Conservation (phyloP, 2,888 invertebrate genomes). For the Lasioglossum villosulum region DNA sequence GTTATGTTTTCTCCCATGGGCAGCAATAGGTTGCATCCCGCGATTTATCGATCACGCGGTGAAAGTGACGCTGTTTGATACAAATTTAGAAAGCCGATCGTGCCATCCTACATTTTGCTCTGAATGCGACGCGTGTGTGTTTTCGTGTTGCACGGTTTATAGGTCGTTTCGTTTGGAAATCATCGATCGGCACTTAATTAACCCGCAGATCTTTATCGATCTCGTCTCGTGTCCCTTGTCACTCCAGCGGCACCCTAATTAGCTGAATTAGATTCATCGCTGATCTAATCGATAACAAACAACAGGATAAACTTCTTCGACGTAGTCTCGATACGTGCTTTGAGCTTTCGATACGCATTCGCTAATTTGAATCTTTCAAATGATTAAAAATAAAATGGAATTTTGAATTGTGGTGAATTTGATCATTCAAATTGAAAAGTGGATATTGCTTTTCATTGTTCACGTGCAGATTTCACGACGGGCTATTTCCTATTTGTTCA, state of each 20-base stretch:
- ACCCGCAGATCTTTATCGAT: slow-evolving; percentile 36
- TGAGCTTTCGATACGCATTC: background rate
- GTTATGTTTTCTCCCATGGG: slow-evolving; percentile 54
- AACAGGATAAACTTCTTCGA: background rate
- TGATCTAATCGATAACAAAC: background rate
- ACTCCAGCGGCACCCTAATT: slow-evolving; percentile 9
- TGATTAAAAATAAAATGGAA: background rate
- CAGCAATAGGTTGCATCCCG: slow-evolving; percentile 46
- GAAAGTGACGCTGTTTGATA: slow-evolving; percentile 80
- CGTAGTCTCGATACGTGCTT: background rate
- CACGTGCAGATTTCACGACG: background rate
- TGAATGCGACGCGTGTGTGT: slow-evolving; percentile 45
- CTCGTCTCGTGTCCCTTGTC: background rate
- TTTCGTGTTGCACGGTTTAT: slow-evolving; percentile 8
- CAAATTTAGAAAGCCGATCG: slow-evolving; percentile 82
- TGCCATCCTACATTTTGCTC: slow-evolving; percentile 56
- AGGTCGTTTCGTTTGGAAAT: slow-evolving; percentile 2
- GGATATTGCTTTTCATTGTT: background rate
- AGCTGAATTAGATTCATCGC: slow-evolving; percentile 12
- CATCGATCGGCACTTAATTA: slow-evolving; percentile 23
- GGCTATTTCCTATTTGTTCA: background rate
- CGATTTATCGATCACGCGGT: slow-evolving; percentile 72
- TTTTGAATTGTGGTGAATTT: background rate
- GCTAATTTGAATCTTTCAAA: too few species aligned
- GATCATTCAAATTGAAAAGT: background rate